Evolutionary conservation across 2,113 vertebrate genomes (phyloP).

Genomic region (Cyprinodon brontotheroides): DNA sequence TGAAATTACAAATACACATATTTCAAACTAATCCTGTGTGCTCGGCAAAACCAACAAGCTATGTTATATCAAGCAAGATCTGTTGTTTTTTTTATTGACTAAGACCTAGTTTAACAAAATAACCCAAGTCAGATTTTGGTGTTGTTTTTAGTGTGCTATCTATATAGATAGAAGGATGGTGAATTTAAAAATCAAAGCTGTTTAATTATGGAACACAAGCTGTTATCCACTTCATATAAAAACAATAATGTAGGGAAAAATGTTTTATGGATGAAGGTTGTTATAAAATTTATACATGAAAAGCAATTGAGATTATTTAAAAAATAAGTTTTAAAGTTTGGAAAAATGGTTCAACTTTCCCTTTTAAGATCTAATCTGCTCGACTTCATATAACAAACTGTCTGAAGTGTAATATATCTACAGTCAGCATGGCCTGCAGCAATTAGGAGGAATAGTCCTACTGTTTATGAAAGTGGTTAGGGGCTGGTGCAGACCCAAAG

Average conservation of each 20-base stretch:
- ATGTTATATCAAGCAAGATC: background rate
- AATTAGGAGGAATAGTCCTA: conserved; percentile 32
- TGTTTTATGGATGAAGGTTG: too few relatives aligned
- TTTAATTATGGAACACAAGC: background rate
- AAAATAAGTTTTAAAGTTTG: background rate
- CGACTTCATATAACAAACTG: background rate
- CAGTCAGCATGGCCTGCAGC: conserved; percentile 22
- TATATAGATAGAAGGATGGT: too few relatives aligned
- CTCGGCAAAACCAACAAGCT: background rate
- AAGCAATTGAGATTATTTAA: background rate
- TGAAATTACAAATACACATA: background rate
- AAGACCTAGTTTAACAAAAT: too few relatives aligned
- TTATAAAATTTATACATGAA: background rate
- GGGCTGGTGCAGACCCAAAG: conserved; percentile 32
- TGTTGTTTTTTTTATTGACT: too few relatives aligned
- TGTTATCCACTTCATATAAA: background rate
- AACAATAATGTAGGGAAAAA: background rate
- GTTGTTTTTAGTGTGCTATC: too few relatives aligned
- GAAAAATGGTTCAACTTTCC: background rate
- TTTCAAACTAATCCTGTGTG: background rate
- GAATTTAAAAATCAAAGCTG: background rate
- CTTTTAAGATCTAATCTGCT: background rate
- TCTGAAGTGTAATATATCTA: conserved; percentile 20
- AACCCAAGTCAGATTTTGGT: too few relatives aligned
- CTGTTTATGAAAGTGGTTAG: conserved; percentile 51